These are phyloP conservation scores for Tigriopus californicus DNA, from an alignment of 2,888 invertebrate genomes.

Conservation along the genomic window DNA sequence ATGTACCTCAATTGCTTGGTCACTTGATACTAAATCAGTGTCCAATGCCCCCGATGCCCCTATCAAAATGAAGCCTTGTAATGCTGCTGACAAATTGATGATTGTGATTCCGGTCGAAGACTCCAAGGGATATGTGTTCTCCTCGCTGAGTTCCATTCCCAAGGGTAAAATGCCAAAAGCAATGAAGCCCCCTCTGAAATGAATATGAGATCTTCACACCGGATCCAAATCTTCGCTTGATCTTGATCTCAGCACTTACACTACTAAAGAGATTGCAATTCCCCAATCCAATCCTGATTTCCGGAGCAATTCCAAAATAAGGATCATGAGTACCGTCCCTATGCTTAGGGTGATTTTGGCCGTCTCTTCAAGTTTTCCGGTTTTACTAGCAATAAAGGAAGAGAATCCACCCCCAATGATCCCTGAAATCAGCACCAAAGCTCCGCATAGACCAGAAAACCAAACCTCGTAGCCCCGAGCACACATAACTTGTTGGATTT, in stretches of 20 bases:
- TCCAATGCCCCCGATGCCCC: not conserved
- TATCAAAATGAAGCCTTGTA: not conserved
- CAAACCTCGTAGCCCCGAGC: not conserved
- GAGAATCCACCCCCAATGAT: not conserved
- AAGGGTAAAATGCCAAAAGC: slow-evolving; percentile 3
- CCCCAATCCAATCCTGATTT: too few relatives aligned
- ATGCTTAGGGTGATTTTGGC: not conserved
- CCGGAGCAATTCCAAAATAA: too few relatives aligned
- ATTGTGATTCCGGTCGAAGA: not conserved
- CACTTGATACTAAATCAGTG: too few relatives aligned
- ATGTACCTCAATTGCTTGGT: too few relatives aligned
- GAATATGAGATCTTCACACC: too few relatives aligned
- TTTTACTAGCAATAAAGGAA: not conserved
- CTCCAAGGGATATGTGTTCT: slow-evolving; percentile 2
- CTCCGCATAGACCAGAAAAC: not conserved
- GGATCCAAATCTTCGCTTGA: too few relatives aligned
- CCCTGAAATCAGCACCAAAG: not conserved
- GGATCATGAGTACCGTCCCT: too few relatives aligned
- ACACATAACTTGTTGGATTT: not conserved
- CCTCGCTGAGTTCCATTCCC: slow-evolving; percentile 6
- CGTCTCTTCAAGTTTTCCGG: not conserved
- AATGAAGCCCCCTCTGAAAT: not conserved
- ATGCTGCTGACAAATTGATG: not conserved
- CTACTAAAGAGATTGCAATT: too few relatives aligned
- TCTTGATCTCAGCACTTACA: too few relatives aligned